Conservation (phyloP, 2,888 invertebrate species). For the Troides helena region DNA sequence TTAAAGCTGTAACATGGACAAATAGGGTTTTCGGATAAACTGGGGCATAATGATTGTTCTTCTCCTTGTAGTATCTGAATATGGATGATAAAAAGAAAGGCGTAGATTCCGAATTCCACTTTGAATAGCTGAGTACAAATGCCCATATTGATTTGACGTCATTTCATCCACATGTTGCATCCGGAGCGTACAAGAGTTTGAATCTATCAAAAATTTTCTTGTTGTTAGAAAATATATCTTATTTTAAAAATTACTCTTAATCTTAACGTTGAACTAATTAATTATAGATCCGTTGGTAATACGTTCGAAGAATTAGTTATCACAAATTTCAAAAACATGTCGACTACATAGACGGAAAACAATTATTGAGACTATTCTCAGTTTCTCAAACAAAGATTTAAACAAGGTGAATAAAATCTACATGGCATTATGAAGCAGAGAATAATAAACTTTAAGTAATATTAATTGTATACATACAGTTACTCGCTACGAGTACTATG, state of each 20-base stretch:
- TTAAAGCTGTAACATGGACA: constrained; percentile 96
- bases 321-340: not conserved
- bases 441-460: too few species aligned
- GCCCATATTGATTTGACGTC: constrained; percentile 65
- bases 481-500: too few species aligned
- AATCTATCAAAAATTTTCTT: constrained; percentile 33
- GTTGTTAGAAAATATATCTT: not conserved
- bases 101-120: constrained; percentile 75
- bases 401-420: too few species aligned
- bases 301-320: not conserved
- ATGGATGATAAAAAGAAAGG: constrained; percentile 75
- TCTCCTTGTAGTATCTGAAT: constrained; percentile 78
- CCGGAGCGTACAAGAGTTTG: constrained; percentile 42
- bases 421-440: too few species aligned
- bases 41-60: constrained; percentile 84
- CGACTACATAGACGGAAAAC: not conserved
- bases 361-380: too few species aligned
- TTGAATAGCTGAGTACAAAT: constrained; percentile 62
- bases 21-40: constrained; percentile 87
- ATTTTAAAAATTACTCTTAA: not conserved
- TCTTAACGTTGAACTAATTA: not conserved
- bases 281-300: not conserved
- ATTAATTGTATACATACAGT: too few species aligned
- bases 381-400: too few species aligned
- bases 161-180: constrained; percentile 75